Conservation (phyloP, 2,113 vertebrate species). For the Petroica traversi region DNA sequence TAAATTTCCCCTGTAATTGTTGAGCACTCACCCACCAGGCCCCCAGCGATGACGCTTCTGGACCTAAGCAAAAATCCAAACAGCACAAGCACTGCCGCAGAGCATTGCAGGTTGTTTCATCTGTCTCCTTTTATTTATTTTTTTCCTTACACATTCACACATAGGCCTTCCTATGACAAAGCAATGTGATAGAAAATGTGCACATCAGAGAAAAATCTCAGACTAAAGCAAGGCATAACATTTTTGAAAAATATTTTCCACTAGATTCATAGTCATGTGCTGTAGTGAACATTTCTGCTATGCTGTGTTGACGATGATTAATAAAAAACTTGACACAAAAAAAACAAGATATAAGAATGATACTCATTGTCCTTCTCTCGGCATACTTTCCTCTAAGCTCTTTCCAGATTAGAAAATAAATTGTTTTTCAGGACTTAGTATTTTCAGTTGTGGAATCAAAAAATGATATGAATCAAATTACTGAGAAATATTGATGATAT, state of each 20-base stretch:
- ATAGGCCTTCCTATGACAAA: neutral
- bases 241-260: neutral
- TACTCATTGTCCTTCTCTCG: neutral
- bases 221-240: neutral
- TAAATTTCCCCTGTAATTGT: neutral
- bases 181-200: neutral
- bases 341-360: neutral
- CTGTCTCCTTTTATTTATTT: neutral
- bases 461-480: neutral
- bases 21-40: neutral
- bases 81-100: neutral
- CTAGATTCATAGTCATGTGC: neutral
- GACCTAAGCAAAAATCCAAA: neutral
- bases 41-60: accelerated
- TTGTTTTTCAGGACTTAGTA: neutral
- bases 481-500: neutral
- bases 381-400: neutral
- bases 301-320: neutral
- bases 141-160: neutral
- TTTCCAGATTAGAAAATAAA: neutral
- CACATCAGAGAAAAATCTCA: neutral
- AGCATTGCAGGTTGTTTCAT: neutral
- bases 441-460: neutral
- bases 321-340: neutral
- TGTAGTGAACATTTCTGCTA: neutral